Conservation (phyloP, 2,888 invertebrate genomes). For the Andrena praecox region DNA sequence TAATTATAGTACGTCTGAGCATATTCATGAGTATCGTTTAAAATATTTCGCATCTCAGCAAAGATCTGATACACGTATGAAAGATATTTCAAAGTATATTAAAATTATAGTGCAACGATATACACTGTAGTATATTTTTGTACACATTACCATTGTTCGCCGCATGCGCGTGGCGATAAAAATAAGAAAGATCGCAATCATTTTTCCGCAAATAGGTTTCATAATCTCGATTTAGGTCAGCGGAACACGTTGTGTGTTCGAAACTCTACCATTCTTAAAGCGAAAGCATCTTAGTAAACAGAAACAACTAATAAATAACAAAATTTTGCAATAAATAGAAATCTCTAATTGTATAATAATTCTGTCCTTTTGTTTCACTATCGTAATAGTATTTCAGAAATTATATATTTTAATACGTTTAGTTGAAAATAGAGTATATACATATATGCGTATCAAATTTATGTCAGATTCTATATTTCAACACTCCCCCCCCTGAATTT, state of each 20-base stretch:
- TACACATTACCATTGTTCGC: slow-evolving; percentile 28
- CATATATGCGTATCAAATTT: slow-evolving; percentile 42
- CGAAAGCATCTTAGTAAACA: neutral
- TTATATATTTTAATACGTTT: slow-evolving; percentile 29
- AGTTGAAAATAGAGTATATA: slow-evolving; percentile 37
- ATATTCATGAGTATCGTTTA: slow-evolving; percentile 42
- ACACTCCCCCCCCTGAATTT: slow-evolving; percentile 1
- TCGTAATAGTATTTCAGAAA: slow-evolving; percentile 37
- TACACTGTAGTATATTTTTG: slow-evolving; percentile 27
- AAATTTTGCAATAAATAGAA: slow-evolving; percentile 21
- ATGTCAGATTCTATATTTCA: slow-evolving; percentile 31
- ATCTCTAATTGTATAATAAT: slow-evolving; percentile 22
- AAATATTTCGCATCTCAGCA: slow-evolving; percentile 28
- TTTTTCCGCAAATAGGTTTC: neutral
- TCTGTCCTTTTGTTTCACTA: slow-evolving; percentile 22
- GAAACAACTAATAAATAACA: slow-evolving; percentile 12
- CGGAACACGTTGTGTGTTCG: slow-evolving; percentile 12
- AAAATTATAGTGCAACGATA: slow-evolving; percentile 34
- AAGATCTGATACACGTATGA: slow-evolving; percentile 15
- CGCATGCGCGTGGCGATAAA: slow-evolving; percentile 12
- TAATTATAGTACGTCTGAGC: slow-evolving; percentile 34
- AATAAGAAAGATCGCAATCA: slow-evolving; percentile 24
- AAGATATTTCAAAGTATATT: slow-evolving; percentile 45
- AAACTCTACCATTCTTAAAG: neutral
- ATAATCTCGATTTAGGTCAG: slow-evolving; percentile 2